A percentile compares a stretch with the other conserved stretches of the same genome.
Conservation (phyloP, 1,140 invertebrate species). For the Drosophila azteca region DNA sequence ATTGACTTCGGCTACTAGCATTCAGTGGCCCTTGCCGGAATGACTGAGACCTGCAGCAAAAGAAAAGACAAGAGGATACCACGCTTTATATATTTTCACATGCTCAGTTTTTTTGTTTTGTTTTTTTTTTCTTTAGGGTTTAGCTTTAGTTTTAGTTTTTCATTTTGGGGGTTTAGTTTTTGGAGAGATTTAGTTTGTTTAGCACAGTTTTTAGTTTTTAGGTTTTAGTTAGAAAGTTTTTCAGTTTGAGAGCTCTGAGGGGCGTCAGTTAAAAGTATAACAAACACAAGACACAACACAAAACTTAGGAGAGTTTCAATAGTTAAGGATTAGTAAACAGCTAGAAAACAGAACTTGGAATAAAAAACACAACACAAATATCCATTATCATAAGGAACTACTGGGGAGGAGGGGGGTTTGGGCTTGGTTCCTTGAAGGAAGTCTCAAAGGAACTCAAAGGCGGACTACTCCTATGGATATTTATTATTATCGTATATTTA, state of each 20-base stretch:
- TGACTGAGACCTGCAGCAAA: slow-evolving; percentile 92
- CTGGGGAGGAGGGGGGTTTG: not conserved
- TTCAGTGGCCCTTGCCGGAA: slow-evolving; percentile 89
- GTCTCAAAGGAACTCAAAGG: not conserved
- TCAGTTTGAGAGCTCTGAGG: slow-evolving; percentile 19
- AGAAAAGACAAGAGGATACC: slow-evolving; percentile 88
- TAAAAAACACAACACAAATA: slow-evolving; percentile 12
- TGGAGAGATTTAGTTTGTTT: slow-evolving; percentile 16
- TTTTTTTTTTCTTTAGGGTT: slow-evolving; percentile 29
- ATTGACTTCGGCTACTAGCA: slow-evolving; percentile 84
- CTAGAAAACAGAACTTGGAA: slow-evolving; percentile 12
- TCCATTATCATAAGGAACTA: slow-evolving; percentile 20
- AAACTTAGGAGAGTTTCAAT: slow-evolving; percentile 1
- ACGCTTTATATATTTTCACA: slow-evolving; percentile 83
- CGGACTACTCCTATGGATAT: not conserved
- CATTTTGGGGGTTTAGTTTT: slow-evolving; percentile 21
- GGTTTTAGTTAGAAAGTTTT: slow-evolving; percentile 18
- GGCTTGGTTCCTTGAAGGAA: not conserved
- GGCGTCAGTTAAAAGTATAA: slow-evolving; percentile 28
- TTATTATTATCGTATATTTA: not conserved
- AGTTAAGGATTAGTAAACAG: slow-evolving; percentile 17
- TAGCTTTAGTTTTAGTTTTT: slow-evolving; percentile 19
- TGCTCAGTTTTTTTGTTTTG: slow-evolving; percentile 66
- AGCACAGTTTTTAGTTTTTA: slow-evolving; percentile 48
- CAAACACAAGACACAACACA: slow-evolving; percentile 1